A percentile compares a stretch with the other conserved stretches of the same genome.
Conservation (phyloP, 2,797 vertebrate genomes). For the Botia almorhae region DNA sequence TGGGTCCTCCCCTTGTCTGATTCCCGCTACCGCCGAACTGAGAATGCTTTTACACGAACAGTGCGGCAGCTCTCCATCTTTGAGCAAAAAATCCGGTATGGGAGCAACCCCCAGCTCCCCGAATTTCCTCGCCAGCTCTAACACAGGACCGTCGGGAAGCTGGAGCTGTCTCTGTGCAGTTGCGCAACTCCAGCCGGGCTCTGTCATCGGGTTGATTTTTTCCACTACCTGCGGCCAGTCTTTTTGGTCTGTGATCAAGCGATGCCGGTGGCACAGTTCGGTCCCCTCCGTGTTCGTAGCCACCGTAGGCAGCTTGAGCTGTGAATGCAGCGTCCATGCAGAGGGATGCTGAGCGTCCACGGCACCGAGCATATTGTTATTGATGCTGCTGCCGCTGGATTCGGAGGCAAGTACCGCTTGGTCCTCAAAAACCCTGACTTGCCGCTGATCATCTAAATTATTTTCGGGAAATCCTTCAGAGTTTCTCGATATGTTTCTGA, state of each 20-base stretch:
- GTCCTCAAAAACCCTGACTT: constrained; percentile 66
- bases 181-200: constrained; percentile 73
- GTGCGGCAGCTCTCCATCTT: constrained; percentile 75
- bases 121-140: constrained; percentile 78
- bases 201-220: constrained; percentile 64
- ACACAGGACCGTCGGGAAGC: constrained; percentile 69
- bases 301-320: constrained; percentile 57
- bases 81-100: constrained; percentile 76
- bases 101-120: constrained; percentile 77
- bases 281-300: constrained; percentile 70
- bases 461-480: constrained; percentile 72
- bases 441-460: constrained; percentile 66
- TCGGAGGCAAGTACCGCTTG: constrained; percentile 59
- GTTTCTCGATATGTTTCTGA: constrained; percentile 83
- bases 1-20: constrained; percentile 79
- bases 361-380: constrained; percentile 63
- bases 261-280: constrained; percentile 83
- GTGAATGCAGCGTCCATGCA: constrained; percentile 69
- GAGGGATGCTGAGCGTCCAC: constrained; percentile 57
- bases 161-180: constrained; percentile 65
- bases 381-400: constrained; percentile 60
- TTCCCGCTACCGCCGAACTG: constrained; percentile 67
- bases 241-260: constrained; percentile 78
- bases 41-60: constrained; percentile 83
- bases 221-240: constrained; percentile 74